Conservation (phyloP, 2,888 invertebrate species). For the Hypercompe scribonia region DNA sequence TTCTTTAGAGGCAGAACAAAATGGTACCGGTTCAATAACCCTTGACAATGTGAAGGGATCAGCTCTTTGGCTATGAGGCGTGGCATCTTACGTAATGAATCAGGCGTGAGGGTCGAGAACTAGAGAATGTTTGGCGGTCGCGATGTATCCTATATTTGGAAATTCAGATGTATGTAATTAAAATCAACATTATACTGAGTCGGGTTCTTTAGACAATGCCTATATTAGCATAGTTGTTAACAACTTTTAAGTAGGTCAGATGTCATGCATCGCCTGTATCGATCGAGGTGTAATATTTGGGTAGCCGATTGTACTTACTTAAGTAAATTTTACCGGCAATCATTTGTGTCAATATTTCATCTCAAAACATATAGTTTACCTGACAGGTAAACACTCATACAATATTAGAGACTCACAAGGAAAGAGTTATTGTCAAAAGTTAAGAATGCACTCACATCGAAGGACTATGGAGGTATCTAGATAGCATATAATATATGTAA, state of each 20-base stretch:
- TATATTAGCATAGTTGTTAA: conserved; percentile 60
- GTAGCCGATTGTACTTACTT: conserved; percentile 62
- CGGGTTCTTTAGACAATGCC: conserved; percentile 49
- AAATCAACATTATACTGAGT: conserved; percentile 20
- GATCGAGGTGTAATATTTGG: conserved; percentile 75
- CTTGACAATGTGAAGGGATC: conserved; percentile 82
- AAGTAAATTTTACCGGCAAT: conserved; percentile 56
- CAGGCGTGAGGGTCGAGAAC: conserved; percentile 69
- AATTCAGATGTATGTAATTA: conserved; percentile 18
- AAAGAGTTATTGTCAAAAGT: conserved; percentile 16
- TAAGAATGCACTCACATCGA: neutral
- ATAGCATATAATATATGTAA: no score
- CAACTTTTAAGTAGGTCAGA: conserved; percentile 76
- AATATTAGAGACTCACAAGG: conserved; percentile 37
- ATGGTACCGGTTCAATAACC: conserved; percentile 82
- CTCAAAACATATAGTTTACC: conserved; percentile 51
- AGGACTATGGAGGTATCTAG: no score
- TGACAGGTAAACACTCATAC: conserved; percentile 43
- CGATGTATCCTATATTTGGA: conserved; percentile 35
- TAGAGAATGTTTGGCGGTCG: conserved; percentile 69
- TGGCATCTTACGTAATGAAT: conserved; percentile 74
- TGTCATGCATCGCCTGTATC: conserved; percentile 70
- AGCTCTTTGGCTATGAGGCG: conserved; percentile 71
- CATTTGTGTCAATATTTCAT: conserved; percentile 67
- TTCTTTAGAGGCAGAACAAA: conserved; percentile 78